Evolutionary conservation across 2,797 vertebrate genomes (phyloP).

Genomic region (Sebastes trivittatus): DNA sequence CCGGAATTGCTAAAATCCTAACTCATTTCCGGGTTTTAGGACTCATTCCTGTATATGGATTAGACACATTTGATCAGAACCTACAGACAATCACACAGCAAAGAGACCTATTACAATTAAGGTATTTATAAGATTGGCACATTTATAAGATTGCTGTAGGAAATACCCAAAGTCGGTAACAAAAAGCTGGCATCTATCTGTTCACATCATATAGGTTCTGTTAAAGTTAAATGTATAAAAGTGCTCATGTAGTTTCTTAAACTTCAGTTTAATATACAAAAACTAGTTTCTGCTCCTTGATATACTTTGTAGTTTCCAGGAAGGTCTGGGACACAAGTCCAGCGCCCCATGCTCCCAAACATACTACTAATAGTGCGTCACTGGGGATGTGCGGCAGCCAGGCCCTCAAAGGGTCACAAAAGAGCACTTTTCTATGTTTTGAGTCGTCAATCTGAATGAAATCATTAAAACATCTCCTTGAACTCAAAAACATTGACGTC

Average conservation of each 20-base stretch:
- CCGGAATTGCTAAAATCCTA: too few relatives aligned
- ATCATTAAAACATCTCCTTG: neutral
- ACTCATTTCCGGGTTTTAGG: too few relatives aligned
- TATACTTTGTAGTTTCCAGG: neutral
- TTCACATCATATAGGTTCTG: constrained; percentile 10
- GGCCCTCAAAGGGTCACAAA: neutral
- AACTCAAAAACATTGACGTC: neutral
- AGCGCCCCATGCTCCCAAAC: neutral
- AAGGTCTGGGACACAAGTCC: neutral
- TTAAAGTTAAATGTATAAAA: constrained; percentile 4
- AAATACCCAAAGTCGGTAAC: neutral
- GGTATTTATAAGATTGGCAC: constrained; percentile 35
- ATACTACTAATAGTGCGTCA: neutral
- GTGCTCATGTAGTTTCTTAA: constrained; percentile 9
- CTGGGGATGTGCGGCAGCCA: neutral
- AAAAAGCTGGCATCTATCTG: neutral
- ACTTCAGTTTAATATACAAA: neutral
- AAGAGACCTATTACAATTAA: neutral
- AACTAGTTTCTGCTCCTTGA: neutral
- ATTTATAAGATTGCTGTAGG: neutral
- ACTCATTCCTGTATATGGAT: too few relatives aligned
- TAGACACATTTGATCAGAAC: neutral
- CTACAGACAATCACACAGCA: neutral
- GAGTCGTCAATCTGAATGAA: neutral
- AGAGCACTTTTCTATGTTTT: neutral